phyloP scores from a whole-genome alignment of 2,113 vertebrate genomes.

The Pollimyrus isidori region DNA sequence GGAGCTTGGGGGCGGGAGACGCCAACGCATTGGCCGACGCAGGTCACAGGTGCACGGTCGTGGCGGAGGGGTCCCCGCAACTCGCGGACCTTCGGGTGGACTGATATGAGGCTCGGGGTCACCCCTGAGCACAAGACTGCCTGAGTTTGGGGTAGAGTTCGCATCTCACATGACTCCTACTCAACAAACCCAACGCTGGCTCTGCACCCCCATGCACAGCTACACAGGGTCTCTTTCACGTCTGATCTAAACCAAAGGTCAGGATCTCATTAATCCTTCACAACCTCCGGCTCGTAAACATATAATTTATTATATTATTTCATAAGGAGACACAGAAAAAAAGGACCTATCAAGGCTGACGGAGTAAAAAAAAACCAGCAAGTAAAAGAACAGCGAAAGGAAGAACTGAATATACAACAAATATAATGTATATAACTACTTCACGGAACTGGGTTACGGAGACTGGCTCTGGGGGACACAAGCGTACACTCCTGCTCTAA shows the following conservation, averaged over 20 bases:
- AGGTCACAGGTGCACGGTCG: background rate
- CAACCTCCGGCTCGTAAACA: background rate
- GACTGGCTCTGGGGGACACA: conserved; percentile 8
- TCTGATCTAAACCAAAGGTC: background rate
- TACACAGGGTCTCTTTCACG: background rate
- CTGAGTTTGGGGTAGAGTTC: background rate
- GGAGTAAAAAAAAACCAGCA: conserved; percentile 22
- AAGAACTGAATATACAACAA: conserved; percentile 38
- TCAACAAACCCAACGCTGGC: background rate
- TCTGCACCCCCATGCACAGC: background rate
- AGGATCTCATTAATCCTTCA: background rate
- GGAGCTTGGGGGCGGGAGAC: background rate
- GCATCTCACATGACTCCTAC: background rate
- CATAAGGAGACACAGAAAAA: conserved; percentile 18
- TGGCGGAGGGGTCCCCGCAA: background rate
- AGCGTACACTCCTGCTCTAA: background rate
- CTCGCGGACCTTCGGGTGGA: background rate
- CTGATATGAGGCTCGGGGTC: background rate
- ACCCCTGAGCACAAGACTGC: background rate
- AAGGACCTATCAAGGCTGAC: conserved; percentile 21
- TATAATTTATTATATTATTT: conserved; percentile 11
- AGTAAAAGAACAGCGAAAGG: conserved; percentile 25
- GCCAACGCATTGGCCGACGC: background rate
- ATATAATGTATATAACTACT: conserved; percentile 29
- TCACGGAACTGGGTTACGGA: conserved; percentile 26